Base-by-base conservation (phyloP, 2,113 vertebrate genomes). In the Thomomys bottae region DNA sequence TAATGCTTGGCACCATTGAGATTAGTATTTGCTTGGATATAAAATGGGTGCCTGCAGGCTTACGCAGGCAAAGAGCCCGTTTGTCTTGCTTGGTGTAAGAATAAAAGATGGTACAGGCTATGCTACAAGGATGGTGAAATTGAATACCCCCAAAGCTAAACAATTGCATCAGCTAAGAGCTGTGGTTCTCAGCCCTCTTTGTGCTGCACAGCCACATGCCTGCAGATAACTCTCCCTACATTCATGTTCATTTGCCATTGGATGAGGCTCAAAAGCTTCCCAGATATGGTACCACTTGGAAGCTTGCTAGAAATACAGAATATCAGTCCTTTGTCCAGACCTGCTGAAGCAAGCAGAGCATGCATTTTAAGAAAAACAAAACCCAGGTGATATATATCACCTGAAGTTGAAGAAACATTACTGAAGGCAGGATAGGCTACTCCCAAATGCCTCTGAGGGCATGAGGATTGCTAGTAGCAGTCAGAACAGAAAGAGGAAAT, bases 111-210 rank as follows among this genome's bases (percentile, higher is more conserved):
- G 28, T 14, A 28, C 12, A 7, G 34, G 24, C 20, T 49, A 38
- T 36, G 59, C 9, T 21, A 7, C 20, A 1, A 8, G 32, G 68
- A 38, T 28, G 15, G 24, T 73, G 68, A 36, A 45, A 40, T 12
- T 23, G 21, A 32, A 30, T 54, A 0, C 5, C 34, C 12, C 24
- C 10, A 32, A n/a, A 71, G 21, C 24, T 5, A 9, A 59, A 54
- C 40, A 9, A 6, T 0, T 3, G 5, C 21, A 9, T 30, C 30
- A 3, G 14, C 32, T 17, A 21, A 8, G 14, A 38, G n/a, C 28
- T 8, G 32, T 14, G 45, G 18, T 32, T 42, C 63, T 57, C 36
- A 59, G 30, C 32, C 26, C n/a, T 34, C 17, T 1, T 4, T 18
- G 24, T 6, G 45, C 40, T 71, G 8, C 66, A 26, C 14, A 32